Base-by-base conservation (phyloP, 2,888 invertebrate genomes). In the Miltochrista miniata region DNA sequence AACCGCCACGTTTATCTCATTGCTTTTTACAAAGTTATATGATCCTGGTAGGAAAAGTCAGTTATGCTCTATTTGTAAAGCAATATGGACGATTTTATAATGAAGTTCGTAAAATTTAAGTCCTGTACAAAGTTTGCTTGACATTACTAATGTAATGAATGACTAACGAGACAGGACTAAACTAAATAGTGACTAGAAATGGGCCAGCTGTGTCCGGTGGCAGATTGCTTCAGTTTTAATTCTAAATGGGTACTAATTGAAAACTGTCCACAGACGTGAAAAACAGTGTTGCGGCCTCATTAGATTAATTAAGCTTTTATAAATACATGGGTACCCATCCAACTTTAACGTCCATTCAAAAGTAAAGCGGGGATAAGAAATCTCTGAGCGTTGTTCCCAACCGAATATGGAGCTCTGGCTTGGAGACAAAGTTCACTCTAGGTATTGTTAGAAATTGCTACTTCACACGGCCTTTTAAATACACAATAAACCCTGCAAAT, bases 161-260 rank as follows among this genome's bases (percentile, higher is more conserved):
- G 87, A 88, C 88, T 88, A 90, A 90, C 89, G 84, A 85, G 90
- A 89, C 90, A 83, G 80, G 83, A 85, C 83, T 79, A 90, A 90
- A 89, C 88, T 87, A 88, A 90, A 90, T 89, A 90, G 87, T 69
- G 79, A 72, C 76, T 84, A 85, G 90, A 90, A 82, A 77, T 76
- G 79, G 74, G 59, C 86, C 90, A 90, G 89, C 90, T 90, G 90
- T 89, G 88, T 88, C 89, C 89, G 90, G 87, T 87, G 67, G 67
- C 64, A 76, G 81, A 79, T 76, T 79, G 83, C 81, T 87, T 86
- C 81, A 83, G 83, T 86, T 89, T 85, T 87, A 86, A 84, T 87
- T 87, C 81, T 87, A 86, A 90, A 90, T 88, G 87, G 86, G 81
- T 79, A 80, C 85, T 86, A 90, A 90, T 90, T 90, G 85, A 85